Percentiles rank a stretch among this genome's conserved stretches.
Evolutionary conservation across 2,888 invertebrate genomes (phyloP).

Genomic region (Caenorhabditis japonica): DNA sequence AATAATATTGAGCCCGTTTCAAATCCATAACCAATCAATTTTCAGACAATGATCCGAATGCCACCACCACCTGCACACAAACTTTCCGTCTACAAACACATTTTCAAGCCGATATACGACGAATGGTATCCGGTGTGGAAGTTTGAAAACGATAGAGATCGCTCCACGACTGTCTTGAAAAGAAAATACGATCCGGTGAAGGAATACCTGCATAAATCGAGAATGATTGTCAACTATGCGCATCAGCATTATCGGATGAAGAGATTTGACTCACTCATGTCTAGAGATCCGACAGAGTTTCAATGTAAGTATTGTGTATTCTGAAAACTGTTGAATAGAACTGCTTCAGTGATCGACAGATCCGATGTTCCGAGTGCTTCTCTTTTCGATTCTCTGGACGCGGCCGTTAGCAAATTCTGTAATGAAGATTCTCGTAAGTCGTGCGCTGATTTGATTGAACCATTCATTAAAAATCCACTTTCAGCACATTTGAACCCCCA

Average conservation of each 20-base stretch:
- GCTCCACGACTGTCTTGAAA: not conserved
- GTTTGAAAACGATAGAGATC: constrained; percentile 1
- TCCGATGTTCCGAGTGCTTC: constrained; percentile 41
- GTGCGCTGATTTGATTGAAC: not conserved
- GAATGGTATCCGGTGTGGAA: constrained; percentile 30
- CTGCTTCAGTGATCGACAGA: constrained; percentile 25
- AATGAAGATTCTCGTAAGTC: constrained; percentile 35
- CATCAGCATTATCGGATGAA: constrained; percentile 52
- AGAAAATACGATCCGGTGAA: constrained; percentile 10
- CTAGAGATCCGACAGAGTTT: constrained; percentile 34
- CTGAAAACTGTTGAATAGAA: not conserved
- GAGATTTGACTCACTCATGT: constrained; percentile 24
- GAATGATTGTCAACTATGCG: constrained; percentile 44
- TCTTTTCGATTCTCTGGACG: constrained; percentile 36
- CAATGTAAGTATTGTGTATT: constrained; percentile 7
- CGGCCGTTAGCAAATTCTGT: constrained; percentile 33
- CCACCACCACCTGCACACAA: constrained; percentile 15
- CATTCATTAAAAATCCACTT: no score
- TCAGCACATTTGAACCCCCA: constrained; percentile 8
- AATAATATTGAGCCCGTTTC: not conserved
- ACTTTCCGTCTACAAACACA: constrained; percentile 4
- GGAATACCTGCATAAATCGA: constrained; percentile 29
- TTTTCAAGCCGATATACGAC: constrained; percentile 48
- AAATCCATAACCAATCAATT: not conserved
- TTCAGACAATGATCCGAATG: constrained; percentile 38